Evolutionary conservation across 2,113 vertebrate species (phyloP).

Genomic region (Solea solea): DNA sequence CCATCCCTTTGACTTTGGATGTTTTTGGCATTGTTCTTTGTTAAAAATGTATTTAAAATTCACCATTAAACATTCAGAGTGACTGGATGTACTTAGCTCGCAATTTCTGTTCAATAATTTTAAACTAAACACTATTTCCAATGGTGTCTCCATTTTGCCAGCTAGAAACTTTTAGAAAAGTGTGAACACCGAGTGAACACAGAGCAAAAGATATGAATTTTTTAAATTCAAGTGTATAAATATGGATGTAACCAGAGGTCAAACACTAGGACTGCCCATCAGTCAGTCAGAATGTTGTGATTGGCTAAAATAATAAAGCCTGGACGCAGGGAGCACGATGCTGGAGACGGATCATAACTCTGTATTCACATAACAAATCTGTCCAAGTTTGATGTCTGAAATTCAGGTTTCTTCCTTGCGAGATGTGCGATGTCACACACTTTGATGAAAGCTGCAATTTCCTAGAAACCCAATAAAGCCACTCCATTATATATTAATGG

Average conservation of each 20-base stretch:
- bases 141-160: too few relatives aligned
- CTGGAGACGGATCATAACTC: constrained; percentile 17
- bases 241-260: neutral
- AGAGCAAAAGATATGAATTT: neutral
- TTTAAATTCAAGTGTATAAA: too few relatives aligned
- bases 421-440: constrained; percentile 17
- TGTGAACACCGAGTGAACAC: neutral
- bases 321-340: constrained; percentile 8
- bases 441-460: constrained; percentile 60
- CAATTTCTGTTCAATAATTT: too few relatives aligned
- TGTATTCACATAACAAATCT: constrained; percentile 30
- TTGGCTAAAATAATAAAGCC: neutral
- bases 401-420: constrained; percentile 3
- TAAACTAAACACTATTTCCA: too few relatives aligned
- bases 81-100: too few relatives aligned
- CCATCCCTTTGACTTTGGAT: too few relatives aligned
- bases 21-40: too few relatives aligned
- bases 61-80: too few relatives aligned
- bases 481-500: constrained; percentile 53
- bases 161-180: neutral
- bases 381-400: constrained; percentile 23
- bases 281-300: neutral
- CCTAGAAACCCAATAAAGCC: constrained; percentile 42
- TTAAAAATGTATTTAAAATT: too few relatives aligned
- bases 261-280: neutral